Conservation (phyloP, 2,113 vertebrate species). For the Arenaria interpres region DNA sequence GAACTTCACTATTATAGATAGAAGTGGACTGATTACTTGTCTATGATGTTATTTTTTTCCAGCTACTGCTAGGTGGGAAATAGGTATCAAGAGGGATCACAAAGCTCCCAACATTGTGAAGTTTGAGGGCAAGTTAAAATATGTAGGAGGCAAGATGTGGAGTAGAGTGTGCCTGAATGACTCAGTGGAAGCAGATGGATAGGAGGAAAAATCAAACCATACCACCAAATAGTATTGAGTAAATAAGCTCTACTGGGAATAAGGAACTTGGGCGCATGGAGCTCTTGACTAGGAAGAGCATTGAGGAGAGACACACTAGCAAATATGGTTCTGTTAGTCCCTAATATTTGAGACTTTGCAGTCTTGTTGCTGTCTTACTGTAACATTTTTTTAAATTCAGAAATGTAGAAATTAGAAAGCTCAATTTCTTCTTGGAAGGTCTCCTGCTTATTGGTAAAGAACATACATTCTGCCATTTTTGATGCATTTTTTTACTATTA, state of each 20-base stretch:
- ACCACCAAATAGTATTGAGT: neutral
- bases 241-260: neutral
- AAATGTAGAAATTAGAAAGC: neutral
- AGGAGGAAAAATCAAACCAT: neutral
- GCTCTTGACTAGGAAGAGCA: neutral
- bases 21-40: neutral
- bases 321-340: neutral
- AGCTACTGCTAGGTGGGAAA: neutral
- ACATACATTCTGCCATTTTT: neutral
- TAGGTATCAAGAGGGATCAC: neutral
- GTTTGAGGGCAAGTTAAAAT: neutral
- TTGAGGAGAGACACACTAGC: neutral
- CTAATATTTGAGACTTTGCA: neutral
- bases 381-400: neutral
- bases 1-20: neutral
- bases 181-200: neutral
- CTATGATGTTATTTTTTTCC: neutral
- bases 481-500: neutral
- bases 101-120: neutral
- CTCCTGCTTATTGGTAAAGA: neutral
- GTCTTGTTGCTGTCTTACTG: neutral
- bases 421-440: neutral
- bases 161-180: too few species aligned
- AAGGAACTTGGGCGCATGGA: neutral
- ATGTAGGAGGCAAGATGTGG: neutral